Conservation (phyloP, 2,797 vertebrate species). For the Leucoraja ocellata region DNA sequence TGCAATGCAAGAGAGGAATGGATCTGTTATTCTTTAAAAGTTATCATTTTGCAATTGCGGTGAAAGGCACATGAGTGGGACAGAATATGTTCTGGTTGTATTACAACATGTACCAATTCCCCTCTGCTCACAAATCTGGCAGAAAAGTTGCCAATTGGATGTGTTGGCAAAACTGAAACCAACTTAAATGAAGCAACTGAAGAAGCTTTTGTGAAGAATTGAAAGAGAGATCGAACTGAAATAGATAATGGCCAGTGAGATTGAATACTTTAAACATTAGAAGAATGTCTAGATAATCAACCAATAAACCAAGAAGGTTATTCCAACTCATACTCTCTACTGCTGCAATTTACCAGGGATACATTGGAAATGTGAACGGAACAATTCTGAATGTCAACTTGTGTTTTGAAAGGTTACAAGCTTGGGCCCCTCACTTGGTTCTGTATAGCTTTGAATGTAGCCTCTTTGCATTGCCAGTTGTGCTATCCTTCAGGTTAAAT, state of each 20-base stretch:
- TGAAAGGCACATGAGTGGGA: neutral
- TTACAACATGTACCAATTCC: too few species aligned
- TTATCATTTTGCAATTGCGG: neutral
- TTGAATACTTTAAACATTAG: neutral
- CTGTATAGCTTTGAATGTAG: neutral
- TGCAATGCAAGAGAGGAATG: neutral
- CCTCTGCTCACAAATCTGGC: neutral
- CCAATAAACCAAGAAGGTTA: neutral
- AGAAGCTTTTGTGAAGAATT: neutral
- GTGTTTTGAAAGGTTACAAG: neutral
- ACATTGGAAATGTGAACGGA: neutral
- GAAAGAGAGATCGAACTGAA: neutral
- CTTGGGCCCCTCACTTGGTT: neutral
- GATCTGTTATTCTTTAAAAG: neutral
- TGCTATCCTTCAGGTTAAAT: neutral
- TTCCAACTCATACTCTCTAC: neutral
- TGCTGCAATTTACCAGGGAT: conserved; percentile 10
- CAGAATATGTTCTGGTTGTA: neutral
- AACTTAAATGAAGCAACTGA: neutral
- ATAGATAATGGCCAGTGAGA: neutral
- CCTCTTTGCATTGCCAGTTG: neutral
- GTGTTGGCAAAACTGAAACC: neutral
- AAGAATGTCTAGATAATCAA: neutral
- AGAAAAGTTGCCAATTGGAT: neutral
- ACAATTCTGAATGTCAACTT: neutral